These are phyloP conservation scores for Lathronympha strigana DNA, from an alignment of 2,888 invertebrate genomes.

Conservation along the genomic window DNA sequence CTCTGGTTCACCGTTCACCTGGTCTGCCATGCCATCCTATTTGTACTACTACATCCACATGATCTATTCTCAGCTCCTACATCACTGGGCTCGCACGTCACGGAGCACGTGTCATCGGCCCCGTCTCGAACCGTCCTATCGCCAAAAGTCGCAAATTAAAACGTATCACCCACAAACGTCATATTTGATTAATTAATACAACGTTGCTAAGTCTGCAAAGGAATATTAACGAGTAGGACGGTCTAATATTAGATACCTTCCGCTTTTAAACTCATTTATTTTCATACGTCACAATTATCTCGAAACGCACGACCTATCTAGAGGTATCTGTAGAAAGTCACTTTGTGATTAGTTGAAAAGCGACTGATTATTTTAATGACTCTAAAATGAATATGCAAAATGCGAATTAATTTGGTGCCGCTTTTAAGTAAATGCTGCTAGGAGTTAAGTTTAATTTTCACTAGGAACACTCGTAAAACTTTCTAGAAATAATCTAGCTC, in stretches of 20 bases:
- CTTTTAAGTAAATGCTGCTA: neutral
- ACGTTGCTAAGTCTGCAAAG: constrained; percentile 8
- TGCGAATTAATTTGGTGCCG: neutral
- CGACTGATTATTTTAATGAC: neutral
- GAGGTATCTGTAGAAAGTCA: neutral
- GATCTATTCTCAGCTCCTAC: constrained; percentile 68
- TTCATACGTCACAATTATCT: neutral
- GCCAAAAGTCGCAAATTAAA: constrained; percentile 47
- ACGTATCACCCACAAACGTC: constrained; percentile 31
- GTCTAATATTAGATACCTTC: constrained; percentile 1
- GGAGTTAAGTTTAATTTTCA: neutral
- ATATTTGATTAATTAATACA: constrained; percentile 34
- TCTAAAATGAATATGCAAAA: neutral
- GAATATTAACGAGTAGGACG: constrained; percentile 9
- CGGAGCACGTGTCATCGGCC: constrained; percentile 70
- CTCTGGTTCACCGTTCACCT: constrained; percentile 63
- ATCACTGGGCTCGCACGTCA: constrained; percentile 69
- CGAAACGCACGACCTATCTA: neutral
- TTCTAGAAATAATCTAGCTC: constrained; percentile 16
- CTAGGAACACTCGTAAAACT: constrained; percentile 16
- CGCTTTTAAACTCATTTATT: neutral
- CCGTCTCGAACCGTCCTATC: constrained; percentile 50
- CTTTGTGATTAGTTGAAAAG: neutral
- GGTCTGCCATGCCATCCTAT: constrained; percentile 55
- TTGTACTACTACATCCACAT: constrained; percentile 48